Conservation (phyloP, 2,113 vertebrate species). For the Nesogale talazaci region DNA sequence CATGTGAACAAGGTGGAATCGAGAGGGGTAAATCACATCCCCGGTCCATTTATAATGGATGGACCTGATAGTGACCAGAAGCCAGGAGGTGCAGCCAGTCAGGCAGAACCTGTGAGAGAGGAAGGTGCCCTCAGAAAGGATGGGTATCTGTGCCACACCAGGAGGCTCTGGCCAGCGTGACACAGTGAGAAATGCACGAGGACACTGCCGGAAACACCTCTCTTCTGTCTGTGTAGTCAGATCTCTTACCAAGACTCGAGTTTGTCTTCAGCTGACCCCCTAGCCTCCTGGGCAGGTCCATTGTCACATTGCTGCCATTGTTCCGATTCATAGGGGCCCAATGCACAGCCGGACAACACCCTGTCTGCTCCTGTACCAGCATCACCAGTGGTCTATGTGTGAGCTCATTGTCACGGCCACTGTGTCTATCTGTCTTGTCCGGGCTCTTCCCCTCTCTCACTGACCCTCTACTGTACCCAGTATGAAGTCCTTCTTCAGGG, state of each 20-base stretch:
- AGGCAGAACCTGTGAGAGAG: background rate
- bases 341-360: too few species aligned
- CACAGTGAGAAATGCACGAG: background rate
- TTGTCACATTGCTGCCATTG: background rate
- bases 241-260: background rate
- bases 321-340: too few species aligned
- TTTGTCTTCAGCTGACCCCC: background rate
- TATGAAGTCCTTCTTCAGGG: too few species aligned
- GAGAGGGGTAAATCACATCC: background rate
- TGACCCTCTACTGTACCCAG: too few species aligned
- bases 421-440: too few species aligned
- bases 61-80: slow-evolving; percentile 13
- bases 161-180: background rate
- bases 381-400: too few species aligned
- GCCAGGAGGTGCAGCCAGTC: background rate
- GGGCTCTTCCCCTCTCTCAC: too few species aligned
- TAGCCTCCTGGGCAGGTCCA: background rate
- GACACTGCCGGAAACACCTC: background rate
- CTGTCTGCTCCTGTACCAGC: too few species aligned
- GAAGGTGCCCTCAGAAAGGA: background rate
- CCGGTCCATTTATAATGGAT: background rate
- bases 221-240: background rate
- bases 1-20: slow-evolving; percentile 26
- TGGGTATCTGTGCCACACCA: background rate
- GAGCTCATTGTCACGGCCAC: too few species aligned